phyloP scores from a whole-genome alignment of 2,888 invertebrate genomes.

The Callyntrura sp. region DNA sequence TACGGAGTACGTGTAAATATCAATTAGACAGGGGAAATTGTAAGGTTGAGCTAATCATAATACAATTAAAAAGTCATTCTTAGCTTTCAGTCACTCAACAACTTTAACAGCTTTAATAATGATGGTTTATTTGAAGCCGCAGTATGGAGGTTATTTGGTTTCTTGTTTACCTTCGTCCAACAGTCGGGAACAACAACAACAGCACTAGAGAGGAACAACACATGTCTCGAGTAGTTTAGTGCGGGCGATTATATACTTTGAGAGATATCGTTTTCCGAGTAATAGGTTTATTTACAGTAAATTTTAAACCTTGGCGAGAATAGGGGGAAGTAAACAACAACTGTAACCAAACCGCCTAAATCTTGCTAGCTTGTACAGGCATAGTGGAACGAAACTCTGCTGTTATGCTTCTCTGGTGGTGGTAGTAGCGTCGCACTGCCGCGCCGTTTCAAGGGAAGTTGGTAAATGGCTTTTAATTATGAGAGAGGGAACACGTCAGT shows the following conservation, averaged over 20 bases:
- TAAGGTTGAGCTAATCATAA: slow-evolving; percentile 74
- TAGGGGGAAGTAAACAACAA: slow-evolving; percentile 5
- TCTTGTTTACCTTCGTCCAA: neutral
- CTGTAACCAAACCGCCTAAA: neutral
- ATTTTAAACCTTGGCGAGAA: neutral
- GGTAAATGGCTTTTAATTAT: slow-evolving; percentile 75
- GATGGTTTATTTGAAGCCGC: slow-evolving; percentile 64
- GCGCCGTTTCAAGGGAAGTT: slow-evolving; percentile 40
- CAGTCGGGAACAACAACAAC: neutral
- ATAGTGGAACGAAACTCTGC: too few relatives aligned
- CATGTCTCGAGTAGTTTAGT: neutral
- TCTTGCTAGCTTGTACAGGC: neutral
- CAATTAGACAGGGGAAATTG: slow-evolving; percentile 21
- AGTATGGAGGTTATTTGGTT: slow-evolving; percentile 45
- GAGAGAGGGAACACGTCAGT: slow-evolving; percentile 62
- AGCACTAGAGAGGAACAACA: neutral
- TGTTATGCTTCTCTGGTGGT: too few relatives aligned
- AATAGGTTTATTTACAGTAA: slow-evolving; percentile 23
- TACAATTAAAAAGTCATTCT: slow-evolving; percentile 72
- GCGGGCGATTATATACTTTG: neutral
- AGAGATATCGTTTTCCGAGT: neutral
- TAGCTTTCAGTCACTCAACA: slow-evolving; percentile 48
- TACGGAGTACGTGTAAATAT: slow-evolving; percentile 5
- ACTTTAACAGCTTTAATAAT: slow-evolving; percentile 69
- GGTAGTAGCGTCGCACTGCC: slow-evolving; percentile 17